Base-by-base conservation (phyloP, 2,888 invertebrate genomes). In the Aleiodes leptofemur region DNA sequence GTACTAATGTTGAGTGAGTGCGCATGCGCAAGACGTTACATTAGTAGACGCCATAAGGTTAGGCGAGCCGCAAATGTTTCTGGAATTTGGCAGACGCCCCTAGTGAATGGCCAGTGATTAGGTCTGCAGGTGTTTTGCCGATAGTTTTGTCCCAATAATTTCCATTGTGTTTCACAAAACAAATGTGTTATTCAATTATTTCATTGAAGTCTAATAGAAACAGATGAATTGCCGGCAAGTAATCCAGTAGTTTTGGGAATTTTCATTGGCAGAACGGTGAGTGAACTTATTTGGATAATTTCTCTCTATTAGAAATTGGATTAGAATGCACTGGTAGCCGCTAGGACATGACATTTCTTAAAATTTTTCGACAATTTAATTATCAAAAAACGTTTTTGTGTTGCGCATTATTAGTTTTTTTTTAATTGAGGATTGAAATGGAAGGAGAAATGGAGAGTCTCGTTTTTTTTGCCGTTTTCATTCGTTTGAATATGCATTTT, bases 21-120 rank as follows among this genome's bases (percentile, higher is more conserved):
- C 74, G 73, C 77, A 61, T 70, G 76, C 76, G 78, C 78, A 14
- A 14, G 1, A 13, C 59, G 59, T 59, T 59, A 59, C 59, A 59
- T 59, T n/a, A 59, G 31, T 38, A 59, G n/a, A 34, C n/a, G 34
- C 43, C 53, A 23, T 11, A 13, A 48, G 13, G 43, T 69, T 56
- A 34, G 69, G 38, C 34, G 71, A 75, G 77, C 43, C 43, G 43
- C 43, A 43, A 43, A 43, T 43, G 43, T 66, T 78, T 79, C 81
- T 77, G 78, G 79, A 66, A 78, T 78, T 78, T 78, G 80, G 81
- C 81, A 81, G 81, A 81, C 81, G 81, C 81, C 81, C 81, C 74
- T 73, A 69, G 73, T 59, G 48, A 66, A 69, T 73, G 51, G 59
- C 50, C 55, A 53, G 51, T 50, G 55, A 57, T 68, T 51, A 50